Evolutionary conservation across 2,888 invertebrate genomes (phyloP), one percentile per base, ranked within the genome.

Genomic region (Syrphus vitripennis): DNA sequence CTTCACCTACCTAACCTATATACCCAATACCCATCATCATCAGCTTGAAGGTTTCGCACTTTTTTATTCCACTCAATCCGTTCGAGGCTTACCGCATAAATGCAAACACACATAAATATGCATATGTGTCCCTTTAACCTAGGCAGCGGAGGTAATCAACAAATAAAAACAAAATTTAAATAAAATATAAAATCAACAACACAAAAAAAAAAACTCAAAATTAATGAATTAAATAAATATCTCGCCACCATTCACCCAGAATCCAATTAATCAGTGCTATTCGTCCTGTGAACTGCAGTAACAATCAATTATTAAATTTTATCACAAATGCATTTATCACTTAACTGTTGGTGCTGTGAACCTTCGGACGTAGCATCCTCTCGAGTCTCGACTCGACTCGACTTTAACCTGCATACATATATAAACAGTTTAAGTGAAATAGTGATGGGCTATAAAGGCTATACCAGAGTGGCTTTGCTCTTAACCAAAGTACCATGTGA

Each of bases 211-310:
- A 24, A 61, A 53, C 19, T 50, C 21, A 31, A 70, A 79, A 83
- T 84, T 80, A 84, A 84, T 81, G 71, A 81, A 84, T 76, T 81
- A 81, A 84, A 84, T 84, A 81, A 84, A 84, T 80, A 81, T 72
- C 67, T 84, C 80, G 42, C 80, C 80, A 70, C 75, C 75, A 76
- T 76, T 84, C 71, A 59, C 37, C 69, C 84, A 14, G 76, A 81
- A 81, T 67, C 59, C 84, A 81, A 84, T 84, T 81, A 84, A 84
- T 84, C 84, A 84, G 84, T 50, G 14, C 70, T 67, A 69, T 77
- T 84, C 76, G 61, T 81, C 37, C 76, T 31, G 31, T 34, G 67
- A 19, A 69, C 76, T 84, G 84, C 76, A 84, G 84, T 84, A 81
- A 84, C 76, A 81, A 84, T 84, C 80, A 84, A 81, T 84, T 84